A percentile compares a stretch with the other conserved stretches of the same genome.
Conservation (phyloP, 2,797 vertebrate species). For the Micromesistius poutassou region DNA sequence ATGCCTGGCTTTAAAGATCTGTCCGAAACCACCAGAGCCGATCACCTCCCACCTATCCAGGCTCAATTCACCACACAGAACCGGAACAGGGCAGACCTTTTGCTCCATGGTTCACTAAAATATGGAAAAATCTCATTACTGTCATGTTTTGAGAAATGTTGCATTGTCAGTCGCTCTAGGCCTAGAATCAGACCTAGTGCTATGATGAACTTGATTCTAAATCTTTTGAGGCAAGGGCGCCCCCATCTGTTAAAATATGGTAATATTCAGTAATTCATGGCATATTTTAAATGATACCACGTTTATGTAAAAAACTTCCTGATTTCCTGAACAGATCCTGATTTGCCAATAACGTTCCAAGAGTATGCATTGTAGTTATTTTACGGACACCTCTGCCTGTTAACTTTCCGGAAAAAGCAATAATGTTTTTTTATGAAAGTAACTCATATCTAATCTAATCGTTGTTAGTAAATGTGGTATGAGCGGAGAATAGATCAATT, state of each 20-base stretch:
- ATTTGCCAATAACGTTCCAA: background rate
- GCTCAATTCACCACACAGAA: conserved; percentile 31
- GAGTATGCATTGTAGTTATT: too few relatives aligned
- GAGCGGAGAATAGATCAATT: background rate
- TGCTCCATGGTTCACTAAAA: conserved; percentile 55
- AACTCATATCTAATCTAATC: background rate
- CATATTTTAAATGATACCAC: background rate
- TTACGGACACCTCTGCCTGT: too few relatives aligned
- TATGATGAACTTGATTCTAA: background rate
- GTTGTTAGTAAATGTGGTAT: background rate
- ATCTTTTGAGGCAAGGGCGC: background rate
- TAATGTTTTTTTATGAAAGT: background rate
- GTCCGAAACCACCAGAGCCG: conserved; percentile 68
- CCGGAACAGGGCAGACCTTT: background rate
- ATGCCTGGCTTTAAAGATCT: conserved; percentile 65
- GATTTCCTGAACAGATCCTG: too few relatives aligned
- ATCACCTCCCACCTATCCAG: conserved; percentile 54
- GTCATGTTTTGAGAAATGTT: background rate
- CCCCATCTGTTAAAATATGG: background rate
- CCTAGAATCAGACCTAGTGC: background rate
- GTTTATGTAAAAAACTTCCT: background rate
- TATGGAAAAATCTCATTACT: background rate
- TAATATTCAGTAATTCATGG: background rate
- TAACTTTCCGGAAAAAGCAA: too few relatives aligned
- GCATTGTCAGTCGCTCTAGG: background rate